Percentiles rank a stretch among this genome's conserved stretches.
Conservation (phyloP, 2,888 invertebrate species). For the Smittia sp. region DNA sequence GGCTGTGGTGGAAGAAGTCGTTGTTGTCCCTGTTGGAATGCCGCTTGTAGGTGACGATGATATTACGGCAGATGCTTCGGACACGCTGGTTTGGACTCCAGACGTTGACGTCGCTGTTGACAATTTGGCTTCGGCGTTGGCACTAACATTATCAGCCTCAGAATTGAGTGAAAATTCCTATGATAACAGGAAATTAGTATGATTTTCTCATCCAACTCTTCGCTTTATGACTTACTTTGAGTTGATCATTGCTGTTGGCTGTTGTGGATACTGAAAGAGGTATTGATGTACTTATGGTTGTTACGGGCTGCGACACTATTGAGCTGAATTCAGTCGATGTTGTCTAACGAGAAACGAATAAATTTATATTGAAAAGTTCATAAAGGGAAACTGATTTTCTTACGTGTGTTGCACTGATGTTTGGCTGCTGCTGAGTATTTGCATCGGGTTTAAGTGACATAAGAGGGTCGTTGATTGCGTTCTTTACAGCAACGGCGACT, state of each 20-base stretch:
- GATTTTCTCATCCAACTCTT: background rate
- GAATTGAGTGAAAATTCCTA: slow-evolving; percentile 23
- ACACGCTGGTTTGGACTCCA: slow-evolving; percentile 42
- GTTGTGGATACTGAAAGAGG: slow-evolving; percentile 37
- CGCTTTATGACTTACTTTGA: slow-evolving; percentile 13
- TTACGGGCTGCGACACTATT: slow-evolving; percentile 20
- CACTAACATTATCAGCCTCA: slow-evolving; percentile 44
- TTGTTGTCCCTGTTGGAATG: slow-evolving; percentile 47
- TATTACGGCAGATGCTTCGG: slow-evolving; percentile 46
- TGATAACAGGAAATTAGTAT: background rate
- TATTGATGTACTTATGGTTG: slow-evolving; percentile 33
- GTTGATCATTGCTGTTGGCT: slow-evolving; percentile 36
- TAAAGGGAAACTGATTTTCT: background rate
- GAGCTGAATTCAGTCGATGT: slow-evolving; percentile 28
- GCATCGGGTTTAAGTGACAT: slow-evolving; percentile 28
- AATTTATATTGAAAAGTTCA: background rate
- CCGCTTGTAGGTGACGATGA: slow-evolving; percentile 48
- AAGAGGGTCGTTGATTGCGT: slow-evolving; percentile 33
- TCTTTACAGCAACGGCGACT: slow-evolving; percentile 47
- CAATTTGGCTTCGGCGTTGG: slow-evolving; percentile 43
- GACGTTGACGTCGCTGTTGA: slow-evolving; percentile 45
- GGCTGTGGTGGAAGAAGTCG: slow-evolving; percentile 50
- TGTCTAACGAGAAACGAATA: background rate
- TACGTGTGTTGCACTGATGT: slow-evolving; percentile 49
- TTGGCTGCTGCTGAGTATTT: slow-evolving; percentile 45